Evolutionary conservation across 2,888 invertebrate species (phyloP), one percentile per base, ranked within the genome.

Genomic region (Aphelenchoides bicaudatus): DNA sequence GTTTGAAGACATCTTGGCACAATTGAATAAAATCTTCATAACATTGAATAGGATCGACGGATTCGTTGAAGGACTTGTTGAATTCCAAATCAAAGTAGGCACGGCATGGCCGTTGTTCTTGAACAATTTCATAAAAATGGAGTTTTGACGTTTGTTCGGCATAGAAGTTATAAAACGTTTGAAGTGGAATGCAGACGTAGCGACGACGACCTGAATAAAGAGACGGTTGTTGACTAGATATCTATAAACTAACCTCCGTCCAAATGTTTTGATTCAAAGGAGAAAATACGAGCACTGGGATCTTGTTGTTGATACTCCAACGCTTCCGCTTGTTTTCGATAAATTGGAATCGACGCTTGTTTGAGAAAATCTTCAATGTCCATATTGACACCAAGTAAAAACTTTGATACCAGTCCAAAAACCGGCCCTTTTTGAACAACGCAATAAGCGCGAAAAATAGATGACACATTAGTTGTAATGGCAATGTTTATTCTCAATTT

Each of bases 1-100:
- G 51, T 4, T n/a, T 31, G 3, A 68, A 29, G 8, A 52, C 19
- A 16, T 47, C 25, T 16, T 37, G 28, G 38, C 52, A 60, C 28
- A 63, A 31, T 13, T 31, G 19, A 21, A 62, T 38, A 31, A 71
- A 63, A 6, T 63, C 61, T 19, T 47, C 10, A 21, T 68, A 4
- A n/a, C 49, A 30, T 13, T 10, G 13, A 21, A 34, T 3, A 2
- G 48, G 54, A 37, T 65, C 52, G 38, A 63, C 38, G 8, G 58
- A 54, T 1, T 38, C 50, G 56, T 71, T 71, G 16, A 34, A 23
- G 25, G 39, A 39, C 23, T 58, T 54, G 27, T 58, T 30, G 39
- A 57, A 72, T 53, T 72, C 72, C 21, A 72, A 49, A 38, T 72
- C 72, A 48, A 72, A 72, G 51, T 72, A 72, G n/a, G 68, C 57